Evolutionary conservation across 2,113 vertebrate species (phyloP).

Genomic region (Chaenogobius annularis): DNA sequence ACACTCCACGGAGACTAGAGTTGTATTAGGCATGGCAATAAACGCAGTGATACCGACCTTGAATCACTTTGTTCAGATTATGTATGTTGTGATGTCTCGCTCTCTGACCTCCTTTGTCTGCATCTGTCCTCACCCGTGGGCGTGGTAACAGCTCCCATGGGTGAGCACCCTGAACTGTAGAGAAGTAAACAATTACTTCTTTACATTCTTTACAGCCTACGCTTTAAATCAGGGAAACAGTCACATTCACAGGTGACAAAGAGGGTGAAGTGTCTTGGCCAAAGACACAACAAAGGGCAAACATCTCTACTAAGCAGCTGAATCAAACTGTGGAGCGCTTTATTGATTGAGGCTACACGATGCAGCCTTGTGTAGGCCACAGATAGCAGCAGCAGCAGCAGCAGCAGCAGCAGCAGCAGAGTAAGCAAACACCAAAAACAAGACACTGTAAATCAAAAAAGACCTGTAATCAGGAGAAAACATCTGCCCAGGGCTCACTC

Average conservation of each 20-base stretch:
- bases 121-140: slow-evolving; percentile 50
- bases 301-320: too few species aligned
- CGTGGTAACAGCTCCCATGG: slow-evolving; percentile 46
- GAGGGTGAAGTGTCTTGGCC: background rate
- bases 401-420: background rate
- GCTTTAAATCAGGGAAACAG: too few species aligned
- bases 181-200: too few species aligned
- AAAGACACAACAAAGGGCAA: background rate
- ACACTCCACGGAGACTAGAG: too few species aligned
- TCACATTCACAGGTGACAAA: background rate
- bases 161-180: slow-evolving; percentile 15
- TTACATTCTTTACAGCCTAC: too few species aligned
- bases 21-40: too few species aligned
- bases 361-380: background rate
- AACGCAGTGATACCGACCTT: background rate
- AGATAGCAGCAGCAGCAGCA: background rate
- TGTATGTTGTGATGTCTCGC: slow-evolving; percentile 50
- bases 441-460: background rate
- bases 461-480: slow-evolving; percentile 16
- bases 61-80: background rate
- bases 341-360: slow-evolving; percentile 6
- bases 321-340: too few species aligned
- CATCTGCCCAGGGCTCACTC: slow-evolving; percentile 11
- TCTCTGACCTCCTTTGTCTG: slow-evolving; percentile 64
- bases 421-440: background rate